Evolutionary conservation across 2,888 invertebrate species (phyloP).

Genomic region (Mesorhabditis sp.): DNA sequence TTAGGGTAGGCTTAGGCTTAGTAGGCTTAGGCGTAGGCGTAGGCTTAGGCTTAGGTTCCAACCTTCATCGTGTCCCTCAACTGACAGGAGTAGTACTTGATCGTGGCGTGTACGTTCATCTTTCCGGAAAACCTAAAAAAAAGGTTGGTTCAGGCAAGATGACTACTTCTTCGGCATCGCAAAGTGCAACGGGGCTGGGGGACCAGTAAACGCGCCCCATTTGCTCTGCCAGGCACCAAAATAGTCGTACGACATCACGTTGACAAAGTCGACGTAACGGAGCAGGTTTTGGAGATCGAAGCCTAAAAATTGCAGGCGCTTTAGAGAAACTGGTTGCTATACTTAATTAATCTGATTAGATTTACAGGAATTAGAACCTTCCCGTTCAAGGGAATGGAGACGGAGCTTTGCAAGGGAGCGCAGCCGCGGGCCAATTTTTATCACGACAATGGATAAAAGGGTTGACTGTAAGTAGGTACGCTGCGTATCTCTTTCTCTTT

Average conservation of each 20-base stretch:
- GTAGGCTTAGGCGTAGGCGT: too few relatives aligned
- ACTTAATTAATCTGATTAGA: not conserved
- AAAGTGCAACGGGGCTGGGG: constrained; percentile 54
- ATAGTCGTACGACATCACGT: constrained; percentile 58
- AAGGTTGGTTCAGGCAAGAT: not conserved
- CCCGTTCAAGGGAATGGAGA: not conserved
- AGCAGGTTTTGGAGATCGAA: constrained; percentile 51
- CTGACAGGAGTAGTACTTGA: constrained; percentile 56
- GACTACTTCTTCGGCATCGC: constrained; percentile 42
- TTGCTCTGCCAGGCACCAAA: constrained; percentile 55
- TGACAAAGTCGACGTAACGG: constrained; percentile 54
- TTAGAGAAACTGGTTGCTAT: not conserved
- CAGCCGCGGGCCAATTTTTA: too few relatives aligned
- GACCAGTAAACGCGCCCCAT: constrained; percentile 57
- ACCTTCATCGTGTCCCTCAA: constrained; percentile 28
- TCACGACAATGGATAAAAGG: too few relatives aligned
- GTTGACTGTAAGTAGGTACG: too few relatives aligned
- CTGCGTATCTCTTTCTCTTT: too few relatives aligned
- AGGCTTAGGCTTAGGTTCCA: too few relatives aligned
- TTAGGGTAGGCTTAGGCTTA: too few relatives aligned
- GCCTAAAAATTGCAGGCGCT: constrained; percentile 22
- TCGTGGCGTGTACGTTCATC: constrained; percentile 55
- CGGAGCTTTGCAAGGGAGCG: too few relatives aligned
- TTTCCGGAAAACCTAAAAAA: constrained; percentile 47
- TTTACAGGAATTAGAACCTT: not conserved